Conservation (phyloP, 2,113 vertebrate species). For the Ivindomyrus marchei region DNA sequence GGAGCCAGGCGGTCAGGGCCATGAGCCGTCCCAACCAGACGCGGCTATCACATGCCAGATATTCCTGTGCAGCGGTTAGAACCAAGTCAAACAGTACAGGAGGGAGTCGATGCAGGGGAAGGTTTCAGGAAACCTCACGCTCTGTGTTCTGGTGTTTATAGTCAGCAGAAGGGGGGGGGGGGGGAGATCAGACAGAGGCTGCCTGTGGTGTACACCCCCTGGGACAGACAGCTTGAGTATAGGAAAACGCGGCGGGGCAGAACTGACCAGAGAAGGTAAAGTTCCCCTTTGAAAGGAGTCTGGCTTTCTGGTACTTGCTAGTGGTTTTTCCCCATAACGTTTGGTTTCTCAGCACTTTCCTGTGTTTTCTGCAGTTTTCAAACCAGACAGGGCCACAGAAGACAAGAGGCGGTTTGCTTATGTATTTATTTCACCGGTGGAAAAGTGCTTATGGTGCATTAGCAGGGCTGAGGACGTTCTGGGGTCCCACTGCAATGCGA, state of each 20-base stretch:
- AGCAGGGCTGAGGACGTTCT: not conserved
- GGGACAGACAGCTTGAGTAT: not conserved
- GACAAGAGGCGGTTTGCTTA: not conserved
- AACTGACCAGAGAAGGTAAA: not conserved
- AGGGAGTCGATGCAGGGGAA: not conserved
- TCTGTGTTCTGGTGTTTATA: not conserved
- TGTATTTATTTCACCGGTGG: not conserved
- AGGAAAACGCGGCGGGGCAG: not conserved
- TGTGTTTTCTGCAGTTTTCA: not conserved
- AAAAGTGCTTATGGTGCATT: not conserved
- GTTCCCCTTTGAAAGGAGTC: not conserved
- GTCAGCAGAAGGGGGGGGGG: not conserved
- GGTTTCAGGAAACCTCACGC: not conserved
- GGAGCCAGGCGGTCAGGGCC: not conserved
- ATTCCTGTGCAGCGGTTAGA: not conserved
- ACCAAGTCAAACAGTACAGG: not conserved
- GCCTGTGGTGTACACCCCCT: not conserved
- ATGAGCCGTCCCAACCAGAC: not conserved
- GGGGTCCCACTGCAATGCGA: not conserved
- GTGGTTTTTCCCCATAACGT: not conserved
- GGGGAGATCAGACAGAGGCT: not conserved
- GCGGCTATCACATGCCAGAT: not conserved
- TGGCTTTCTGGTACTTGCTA: not conserved
- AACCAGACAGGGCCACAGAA: not conserved
- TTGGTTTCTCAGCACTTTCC: not conserved